Conservation (phyloP, 2,113 vertebrate species). For the Osmerus eperlanus region DNA sequence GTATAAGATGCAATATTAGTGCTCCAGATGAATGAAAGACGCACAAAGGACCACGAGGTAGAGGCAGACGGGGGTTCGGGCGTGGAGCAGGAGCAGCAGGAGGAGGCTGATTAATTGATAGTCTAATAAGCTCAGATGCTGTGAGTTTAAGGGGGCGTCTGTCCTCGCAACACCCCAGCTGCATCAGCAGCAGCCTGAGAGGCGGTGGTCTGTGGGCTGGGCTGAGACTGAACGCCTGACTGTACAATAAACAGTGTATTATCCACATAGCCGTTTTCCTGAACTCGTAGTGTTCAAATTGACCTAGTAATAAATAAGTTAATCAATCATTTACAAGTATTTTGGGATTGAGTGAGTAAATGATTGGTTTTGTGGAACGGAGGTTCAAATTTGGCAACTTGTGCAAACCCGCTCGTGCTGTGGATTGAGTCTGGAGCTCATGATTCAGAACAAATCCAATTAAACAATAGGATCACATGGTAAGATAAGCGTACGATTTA, state of each 20-base stretch:
- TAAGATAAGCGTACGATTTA: neutral
- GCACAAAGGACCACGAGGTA: constrained; percentile 64
- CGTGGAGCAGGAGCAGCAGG: constrained; percentile 6
- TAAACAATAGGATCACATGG: constrained; percentile 16
- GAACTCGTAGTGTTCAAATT: too few relatives aligned
- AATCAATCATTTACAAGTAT: too few relatives aligned
- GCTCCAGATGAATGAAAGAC: neutral
- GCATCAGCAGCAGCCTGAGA: constrained; percentile 4
- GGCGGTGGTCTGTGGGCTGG: constrained; percentile 3
- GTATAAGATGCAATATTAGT: neutral
- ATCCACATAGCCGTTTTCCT: too few relatives aligned
- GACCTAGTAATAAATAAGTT: too few relatives aligned
- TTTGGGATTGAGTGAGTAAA: too few relatives aligned
- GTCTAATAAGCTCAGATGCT: constrained; percentile 26
- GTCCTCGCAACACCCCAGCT: neutral
- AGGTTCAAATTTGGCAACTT: constrained; percentile 2
- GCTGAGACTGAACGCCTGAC: too few relatives aligned
- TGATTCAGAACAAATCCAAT: constrained; percentile 30
- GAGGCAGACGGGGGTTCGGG: constrained; percentile 3
- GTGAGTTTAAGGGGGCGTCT: constrained; percentile 24
- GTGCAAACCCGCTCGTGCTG: neutral
- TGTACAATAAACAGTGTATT: too few relatives aligned
- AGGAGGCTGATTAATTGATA: constrained; percentile 44
- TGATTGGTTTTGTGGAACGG: too few relatives aligned
- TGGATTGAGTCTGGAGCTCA: constrained; percentile 4